phyloP scores from a whole-genome alignment of 2,113 vertebrate genomes.

The Excalfactoria chinensis region DNA sequence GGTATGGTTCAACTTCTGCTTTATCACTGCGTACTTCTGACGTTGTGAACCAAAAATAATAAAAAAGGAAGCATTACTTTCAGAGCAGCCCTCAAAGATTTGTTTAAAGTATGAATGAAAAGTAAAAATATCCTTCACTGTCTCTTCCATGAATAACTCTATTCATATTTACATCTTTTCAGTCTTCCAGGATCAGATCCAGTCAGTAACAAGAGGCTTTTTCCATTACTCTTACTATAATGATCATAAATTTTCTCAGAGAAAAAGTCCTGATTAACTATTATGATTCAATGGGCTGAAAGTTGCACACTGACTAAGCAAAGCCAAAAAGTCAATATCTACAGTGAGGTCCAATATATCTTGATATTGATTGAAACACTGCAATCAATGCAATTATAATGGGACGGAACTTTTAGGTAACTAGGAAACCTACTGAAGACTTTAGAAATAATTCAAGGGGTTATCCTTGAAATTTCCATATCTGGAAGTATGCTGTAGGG shows the following conservation, averaged over 20 bases:
- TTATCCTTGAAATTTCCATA: background rate
- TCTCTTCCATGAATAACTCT: background rate
- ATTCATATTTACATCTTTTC: background rate
- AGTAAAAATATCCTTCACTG: background rate
- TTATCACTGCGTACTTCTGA: background rate
- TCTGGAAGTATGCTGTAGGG: background rate
- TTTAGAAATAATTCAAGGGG: background rate
- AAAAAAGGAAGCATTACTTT: background rate
- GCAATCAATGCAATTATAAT: slow-evolving; percentile 34
- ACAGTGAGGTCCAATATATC: background rate
- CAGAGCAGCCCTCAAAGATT: background rate
- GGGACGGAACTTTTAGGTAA: slow-evolving; percentile 11
- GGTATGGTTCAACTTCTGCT: background rate
- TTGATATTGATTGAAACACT: slow-evolving; percentile 12
- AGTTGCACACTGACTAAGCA: background rate
- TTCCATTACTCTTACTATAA: background rate
- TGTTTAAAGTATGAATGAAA: background rate
- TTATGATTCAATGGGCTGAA: background rate
- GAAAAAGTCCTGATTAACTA: background rate
- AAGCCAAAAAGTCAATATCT: slow-evolving; percentile 11
- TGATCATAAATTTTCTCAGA: background rate
- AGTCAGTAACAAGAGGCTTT: background rate
- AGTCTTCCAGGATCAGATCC: background rate
- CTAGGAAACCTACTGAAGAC: background rate
- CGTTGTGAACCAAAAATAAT: background rate